Base-by-base conservation (phyloP, 1,140 invertebrate genomes). In the Lineus longissimus region DNA sequence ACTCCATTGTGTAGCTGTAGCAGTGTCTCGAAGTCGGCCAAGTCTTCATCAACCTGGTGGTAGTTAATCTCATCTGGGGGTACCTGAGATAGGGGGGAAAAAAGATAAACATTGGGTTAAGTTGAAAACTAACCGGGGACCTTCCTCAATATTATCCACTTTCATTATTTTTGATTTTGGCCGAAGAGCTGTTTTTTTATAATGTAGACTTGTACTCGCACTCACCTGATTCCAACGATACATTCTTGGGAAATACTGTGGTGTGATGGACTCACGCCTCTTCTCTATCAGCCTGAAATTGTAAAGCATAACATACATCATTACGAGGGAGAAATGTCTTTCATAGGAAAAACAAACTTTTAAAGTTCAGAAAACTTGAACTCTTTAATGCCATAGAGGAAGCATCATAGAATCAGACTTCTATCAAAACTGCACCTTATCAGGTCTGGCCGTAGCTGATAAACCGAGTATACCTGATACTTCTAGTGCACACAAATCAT, bases 1-100 rank as follows among this genome's bases (percentile, higher is more conserved):
- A 72, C 60, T 30, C 64, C 68, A 43, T 68, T 67, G 55, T 73
- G 71, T 4, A 73, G 62, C 23, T 69, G 67, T 15, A 73, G 65
- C 47, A 75, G 40, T 29, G 66, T 47, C 11, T 59, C 33, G 9
- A 41, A 55, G 33, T 71, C 65, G 13, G 66, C 66, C 13, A 51
- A 55, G 19, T 66, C 67, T 19, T 68, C 67, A 25, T 65, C 63
- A 30, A 70, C 33, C 15, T 62, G 55, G 40, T 67, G 66, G 22
- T 68, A 41, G 7, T 73, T 58, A 11, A 73, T 59, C 33, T 70
- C 66, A 0, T 68, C 67, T 27, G 68, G 59, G 29, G 67, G 61
- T 23, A 75, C 59, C 73, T 73, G 54, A 25, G 62, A 58, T 15
- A 62, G 43, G 31, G 22, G 43, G 27, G 58, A 61, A 54, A 45